These are phyloP conservation scores for Cardinalis cardinalis DNA, from an alignment of 2,113 vertebrate species.

Conservation along the genomic window DNA sequence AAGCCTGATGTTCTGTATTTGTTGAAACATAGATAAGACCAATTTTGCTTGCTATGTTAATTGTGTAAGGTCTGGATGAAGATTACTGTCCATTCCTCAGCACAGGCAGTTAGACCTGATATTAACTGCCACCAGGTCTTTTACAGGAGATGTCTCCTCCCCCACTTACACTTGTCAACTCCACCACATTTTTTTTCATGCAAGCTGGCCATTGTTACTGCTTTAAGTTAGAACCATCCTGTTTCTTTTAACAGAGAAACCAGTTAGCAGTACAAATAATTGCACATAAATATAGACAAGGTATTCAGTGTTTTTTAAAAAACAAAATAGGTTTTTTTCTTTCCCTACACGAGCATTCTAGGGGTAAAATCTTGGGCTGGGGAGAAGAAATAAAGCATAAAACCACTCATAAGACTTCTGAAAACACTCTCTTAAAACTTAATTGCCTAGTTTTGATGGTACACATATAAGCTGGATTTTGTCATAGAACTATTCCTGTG, in stretches of 20 bases:
- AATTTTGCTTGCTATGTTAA: not conserved
- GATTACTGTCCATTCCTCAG: not conserved
- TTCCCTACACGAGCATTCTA: not conserved
- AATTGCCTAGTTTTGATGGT: not conserved
- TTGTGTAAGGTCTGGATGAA: not conserved
- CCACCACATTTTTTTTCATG: not conserved
- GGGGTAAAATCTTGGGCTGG: not conserved
- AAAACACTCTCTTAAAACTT: not conserved
- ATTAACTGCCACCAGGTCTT: not conserved
- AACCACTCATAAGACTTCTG: constrained; percentile 1
- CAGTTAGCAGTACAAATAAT: not conserved
- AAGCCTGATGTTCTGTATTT: not conserved
- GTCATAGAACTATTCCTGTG: not conserved
- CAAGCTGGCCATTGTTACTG: not conserved
- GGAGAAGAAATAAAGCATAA: not conserved
- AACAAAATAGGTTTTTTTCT: not conserved
- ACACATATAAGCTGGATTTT: not conserved
- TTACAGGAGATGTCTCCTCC: not conserved
- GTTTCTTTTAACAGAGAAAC: not conserved
- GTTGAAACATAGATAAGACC: not conserved
- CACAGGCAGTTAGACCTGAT: not conserved
- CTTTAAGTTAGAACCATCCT: not conserved
- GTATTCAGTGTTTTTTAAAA: not conserved
- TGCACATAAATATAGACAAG: not conserved
- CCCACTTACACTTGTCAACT: not conserved